phyloP scores from a whole-genome alignment of 2,113 vertebrate genomes.

The Bufo bufo region DNA sequence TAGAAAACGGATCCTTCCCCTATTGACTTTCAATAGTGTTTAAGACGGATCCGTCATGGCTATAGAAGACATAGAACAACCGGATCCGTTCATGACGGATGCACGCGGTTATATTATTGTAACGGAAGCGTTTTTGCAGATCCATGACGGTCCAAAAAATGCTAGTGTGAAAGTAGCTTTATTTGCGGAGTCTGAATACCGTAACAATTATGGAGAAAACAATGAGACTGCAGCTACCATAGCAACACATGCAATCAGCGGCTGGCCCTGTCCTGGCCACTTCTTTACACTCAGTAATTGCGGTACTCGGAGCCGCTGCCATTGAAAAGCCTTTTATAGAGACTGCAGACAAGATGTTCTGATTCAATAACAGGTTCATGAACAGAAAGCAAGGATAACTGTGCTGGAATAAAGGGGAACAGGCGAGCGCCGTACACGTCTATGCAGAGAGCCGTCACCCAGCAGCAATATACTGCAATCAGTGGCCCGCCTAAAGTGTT shows the following conservation, averaged over 20 bases:
- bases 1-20: no score
- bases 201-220: background rate
- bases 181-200: background rate
- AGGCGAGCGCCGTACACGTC: background rate
- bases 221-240: background rate
- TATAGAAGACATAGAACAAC: no score
- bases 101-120: no score
- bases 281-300: slow-evolving; percentile 17
- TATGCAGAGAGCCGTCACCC: no score
- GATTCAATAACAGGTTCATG: background rate
- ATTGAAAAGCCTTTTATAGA: slow-evolving; percentile 1
- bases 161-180: background rate
- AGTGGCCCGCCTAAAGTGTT: no score
- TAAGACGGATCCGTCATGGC: no score
- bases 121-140: no score
- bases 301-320: background rate
- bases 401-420: background rate
- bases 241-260: slow-evolving; percentile 1
- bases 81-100: no score
- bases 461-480: background rate
- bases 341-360: background rate
- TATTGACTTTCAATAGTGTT: no score
- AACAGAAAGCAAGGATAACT: background rate
- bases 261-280: background rate
- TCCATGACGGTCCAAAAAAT: background rate